Conservation (phyloP, 2,113 vertebrate genomes). For the Oreocharis arfaki region DNA sequence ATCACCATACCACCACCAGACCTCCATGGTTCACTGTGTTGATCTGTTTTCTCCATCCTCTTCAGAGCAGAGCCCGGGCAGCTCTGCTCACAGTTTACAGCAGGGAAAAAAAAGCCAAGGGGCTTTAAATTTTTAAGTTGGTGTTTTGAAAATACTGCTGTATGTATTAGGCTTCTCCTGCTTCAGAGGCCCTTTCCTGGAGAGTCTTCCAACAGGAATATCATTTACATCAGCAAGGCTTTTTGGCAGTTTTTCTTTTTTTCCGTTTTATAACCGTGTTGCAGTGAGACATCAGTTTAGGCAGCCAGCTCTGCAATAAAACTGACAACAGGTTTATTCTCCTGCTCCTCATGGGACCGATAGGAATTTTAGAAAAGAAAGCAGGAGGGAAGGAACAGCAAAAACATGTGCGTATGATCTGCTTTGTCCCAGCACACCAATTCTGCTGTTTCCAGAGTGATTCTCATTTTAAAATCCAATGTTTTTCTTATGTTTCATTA, state of each 20-base stretch:
- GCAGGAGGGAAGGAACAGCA: constrained; percentile 46
- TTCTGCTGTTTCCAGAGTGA: background rate
- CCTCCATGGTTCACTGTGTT: background rate
- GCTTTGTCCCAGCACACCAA: background rate
- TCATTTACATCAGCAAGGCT: constrained; percentile 60
- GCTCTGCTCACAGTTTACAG: background rate
- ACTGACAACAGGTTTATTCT: constrained; percentile 62
- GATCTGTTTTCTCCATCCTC: background rate
- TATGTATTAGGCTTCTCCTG: constrained; percentile 50
- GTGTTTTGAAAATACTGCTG: constrained; percentile 63
- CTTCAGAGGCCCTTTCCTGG: constrained; percentile 46
- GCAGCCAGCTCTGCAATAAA: constrained; percentile 62
- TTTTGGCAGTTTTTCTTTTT: constrained; percentile 58
- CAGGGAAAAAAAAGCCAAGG: background rate
- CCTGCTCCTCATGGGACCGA: constrained; percentile 48
- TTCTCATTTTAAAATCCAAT: background rate
- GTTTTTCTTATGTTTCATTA: background rate
- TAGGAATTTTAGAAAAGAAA: constrained; percentile 60
- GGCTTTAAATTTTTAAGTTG: constrained; percentile 49
- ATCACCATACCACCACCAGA: background rate
- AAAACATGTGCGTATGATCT: background rate
- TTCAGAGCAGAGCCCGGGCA: background rate
- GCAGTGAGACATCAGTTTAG: constrained; percentile 62
- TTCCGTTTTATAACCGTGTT: constrained; percentile 55
- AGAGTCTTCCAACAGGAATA: constrained; percentile 62